These are phyloP conservation scores for Xiphophorus birchmanni DNA, from an alignment of 2,797 vertebrate genomes.

Conservation along the genomic window DNA sequence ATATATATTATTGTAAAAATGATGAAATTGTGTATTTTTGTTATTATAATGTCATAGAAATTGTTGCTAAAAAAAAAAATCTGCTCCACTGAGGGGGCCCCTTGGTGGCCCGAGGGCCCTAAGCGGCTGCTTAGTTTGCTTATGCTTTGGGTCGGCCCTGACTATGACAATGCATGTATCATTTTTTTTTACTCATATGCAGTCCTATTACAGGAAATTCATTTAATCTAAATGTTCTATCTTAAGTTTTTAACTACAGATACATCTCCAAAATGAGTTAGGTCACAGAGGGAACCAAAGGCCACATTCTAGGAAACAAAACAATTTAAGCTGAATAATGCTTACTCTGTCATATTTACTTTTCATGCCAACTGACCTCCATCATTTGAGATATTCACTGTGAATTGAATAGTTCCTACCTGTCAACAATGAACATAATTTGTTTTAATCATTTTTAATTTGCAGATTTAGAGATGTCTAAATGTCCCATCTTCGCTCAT, in stretches of 20 bases:
- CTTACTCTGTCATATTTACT: constrained; percentile 13
- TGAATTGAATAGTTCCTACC: background rate
- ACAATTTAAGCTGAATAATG: background rate
- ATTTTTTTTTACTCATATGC: background rate
- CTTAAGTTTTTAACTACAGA: background rate
- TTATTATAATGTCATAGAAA: too few species aligned
- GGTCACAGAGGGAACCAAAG: background rate
- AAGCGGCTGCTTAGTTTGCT: too few species aligned
- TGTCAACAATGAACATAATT: background rate
- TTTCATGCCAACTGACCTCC: background rate
- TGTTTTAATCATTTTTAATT: background rate
- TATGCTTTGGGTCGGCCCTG: too few species aligned
- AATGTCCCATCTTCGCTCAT: background rate
- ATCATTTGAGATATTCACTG: background rate
- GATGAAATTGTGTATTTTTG: too few species aligned
- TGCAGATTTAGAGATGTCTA: background rate
- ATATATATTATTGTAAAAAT: too few species aligned
- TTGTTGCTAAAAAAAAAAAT: too few species aligned
- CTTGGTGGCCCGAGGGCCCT: too few species aligned
- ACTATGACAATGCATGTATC: background rate
- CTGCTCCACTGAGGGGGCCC: too few species aligned
- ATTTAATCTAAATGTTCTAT: too few species aligned
- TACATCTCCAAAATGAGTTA: background rate
- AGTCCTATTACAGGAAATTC: background rate
- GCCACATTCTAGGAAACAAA: background rate